These are phyloP conservation scores for Tetropium fuscum DNA, from an alignment of 2,888 invertebrate genomes.

Conservation along the genomic window DNA sequence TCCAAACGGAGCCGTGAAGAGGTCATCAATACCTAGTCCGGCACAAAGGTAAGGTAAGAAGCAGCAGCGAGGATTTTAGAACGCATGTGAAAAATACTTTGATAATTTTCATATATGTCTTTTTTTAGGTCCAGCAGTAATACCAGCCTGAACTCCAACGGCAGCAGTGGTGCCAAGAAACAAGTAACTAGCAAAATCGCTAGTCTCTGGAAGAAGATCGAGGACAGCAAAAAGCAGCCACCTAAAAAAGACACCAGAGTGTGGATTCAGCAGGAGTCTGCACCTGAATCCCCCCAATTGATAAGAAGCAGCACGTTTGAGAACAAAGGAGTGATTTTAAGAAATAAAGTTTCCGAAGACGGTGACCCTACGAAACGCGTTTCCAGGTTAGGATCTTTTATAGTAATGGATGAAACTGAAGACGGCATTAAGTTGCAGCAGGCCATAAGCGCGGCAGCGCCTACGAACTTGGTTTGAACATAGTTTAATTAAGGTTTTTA, in stretches of 20 bases:
- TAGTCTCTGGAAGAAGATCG: constrained; percentile 83
- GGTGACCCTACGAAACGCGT: constrained; percentile 63
- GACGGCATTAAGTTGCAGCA: constrained; percentile 32
- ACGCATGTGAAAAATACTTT: too few species aligned
- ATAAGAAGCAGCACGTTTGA: constrained; percentile 77
- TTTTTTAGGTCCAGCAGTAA: constrained; percentile 70
- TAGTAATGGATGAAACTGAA: constrained; percentile 63
- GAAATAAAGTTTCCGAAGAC: constrained; percentile 49
- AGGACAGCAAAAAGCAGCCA: constrained; percentile 73
- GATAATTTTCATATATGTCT: neutral
- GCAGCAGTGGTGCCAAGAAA: constrained; percentile 65
- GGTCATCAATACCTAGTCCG: constrained; percentile 52
- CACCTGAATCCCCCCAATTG: constrained; percentile 64
- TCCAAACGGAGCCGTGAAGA: constrained; percentile 55
- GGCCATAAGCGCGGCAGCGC: constrained; percentile 10
- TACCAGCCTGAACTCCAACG: constrained; percentile 67
- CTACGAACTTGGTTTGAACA: constrained; percentile 5
- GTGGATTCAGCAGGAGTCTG: constrained; percentile 60
- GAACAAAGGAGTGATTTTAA: constrained; percentile 61
- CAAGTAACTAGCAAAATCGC: constrained; percentile 85
- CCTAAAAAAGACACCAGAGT: constrained; percentile 65
- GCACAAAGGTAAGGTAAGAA: constrained; percentile 54
- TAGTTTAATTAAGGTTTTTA: constrained; percentile 16
- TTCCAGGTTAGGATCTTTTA: constrained; percentile 68
- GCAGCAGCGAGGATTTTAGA: too few species aligned